Base-by-base conservation (phyloP, 1,140 invertebrate genomes). In the Heliothis virescens region DNA sequence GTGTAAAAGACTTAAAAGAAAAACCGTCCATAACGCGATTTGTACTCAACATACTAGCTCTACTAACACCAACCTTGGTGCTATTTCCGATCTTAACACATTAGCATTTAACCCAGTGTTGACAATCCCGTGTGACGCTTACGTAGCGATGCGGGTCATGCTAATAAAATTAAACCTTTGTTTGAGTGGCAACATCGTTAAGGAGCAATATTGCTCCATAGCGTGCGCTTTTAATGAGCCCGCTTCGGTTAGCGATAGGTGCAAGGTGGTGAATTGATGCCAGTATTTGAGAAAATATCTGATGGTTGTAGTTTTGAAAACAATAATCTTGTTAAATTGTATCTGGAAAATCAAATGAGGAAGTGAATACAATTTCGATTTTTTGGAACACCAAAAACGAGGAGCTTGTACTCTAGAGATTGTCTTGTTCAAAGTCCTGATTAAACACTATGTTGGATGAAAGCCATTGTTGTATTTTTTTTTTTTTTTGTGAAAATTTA, bases 141-240 rank as follows among this genome's bases (percentile, higher is more conserved):
- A 72, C 71, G 67, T 21, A 71, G 41, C n/a, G 34, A 65, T 48
- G 81, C 73, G 81, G 82, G 82, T 83, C 82, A 78, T 53, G 63
- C 76, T 82, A 85, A 83, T 82, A 83, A 85, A 83, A 83, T 85
- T 82, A 85, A 75, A 79, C 82, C 67, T 79, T 80, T 83, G 84
- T 85, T 83, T 83, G 76, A 72, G 41, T 79, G 78, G 59, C 47
- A 80, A 85, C 84, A 83, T 83, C 84, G 82, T 85, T 85, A 85
- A 80, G 80, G 77, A 83, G 78, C 73, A 85, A 85, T 85, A 83
- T 82, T 80, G 82, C 29, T 48, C 65, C 72, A 77, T 69, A 50
- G 48, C 67, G 57, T 76, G 63, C 57, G 63, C 81, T 48, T 82
- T 82, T 85, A 85, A 85, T 81, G 79, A 65, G 26, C 41, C 34